Conservation (phyloP, 2,797 vertebrate genomes). For the Momotus momota region DNA sequence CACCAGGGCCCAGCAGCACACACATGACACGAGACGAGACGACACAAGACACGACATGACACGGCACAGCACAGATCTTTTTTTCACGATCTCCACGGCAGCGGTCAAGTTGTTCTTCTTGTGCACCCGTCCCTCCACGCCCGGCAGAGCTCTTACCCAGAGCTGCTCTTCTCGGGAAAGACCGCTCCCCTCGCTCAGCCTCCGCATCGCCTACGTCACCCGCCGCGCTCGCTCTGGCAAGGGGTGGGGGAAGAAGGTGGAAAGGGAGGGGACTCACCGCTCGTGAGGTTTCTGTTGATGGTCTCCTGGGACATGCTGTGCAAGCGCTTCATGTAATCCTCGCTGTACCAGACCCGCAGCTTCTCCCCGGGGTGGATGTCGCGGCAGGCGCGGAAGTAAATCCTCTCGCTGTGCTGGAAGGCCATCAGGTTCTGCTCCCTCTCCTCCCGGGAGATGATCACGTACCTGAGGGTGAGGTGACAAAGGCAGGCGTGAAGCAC, state of each 20-base stretch:
- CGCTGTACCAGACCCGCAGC: constrained; percentile 94
- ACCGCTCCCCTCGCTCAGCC: not conserved
- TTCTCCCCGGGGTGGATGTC: constrained; percentile 85
- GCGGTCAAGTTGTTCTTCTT: not conserved
- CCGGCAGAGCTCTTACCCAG: not conserved
- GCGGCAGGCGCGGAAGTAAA: constrained; percentile 91
- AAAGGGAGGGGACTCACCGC: constrained; percentile 82
- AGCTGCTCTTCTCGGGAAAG: not conserved
- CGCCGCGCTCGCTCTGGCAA: not conserved
- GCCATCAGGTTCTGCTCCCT: constrained; percentile 91
- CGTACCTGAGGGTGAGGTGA: constrained; percentile 83
- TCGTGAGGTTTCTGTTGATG: constrained; percentile 85
- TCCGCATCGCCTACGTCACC: not conserved
- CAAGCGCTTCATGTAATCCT: constrained; percentile 90
- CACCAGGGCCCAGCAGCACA: not conserved
- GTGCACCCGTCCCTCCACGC: not conserved
- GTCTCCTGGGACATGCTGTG: constrained; percentile 90
- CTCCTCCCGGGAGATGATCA: constrained; percentile 89
- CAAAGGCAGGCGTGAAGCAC: constrained; percentile 9
- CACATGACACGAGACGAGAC: not conserved
- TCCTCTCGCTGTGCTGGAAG: constrained; percentile 89
- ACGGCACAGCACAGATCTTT: not conserved
- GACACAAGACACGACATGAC: not conserved
- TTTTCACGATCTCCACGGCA: not conserved
- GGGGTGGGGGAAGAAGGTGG: not conserved